A percentile compares a stretch with the other conserved stretches of the same genome.
These are phyloP conservation scores for Remorina albescens DNA, from an alignment of 2,797 vertebrate genomes.

Conservation along the genomic window DNA sequence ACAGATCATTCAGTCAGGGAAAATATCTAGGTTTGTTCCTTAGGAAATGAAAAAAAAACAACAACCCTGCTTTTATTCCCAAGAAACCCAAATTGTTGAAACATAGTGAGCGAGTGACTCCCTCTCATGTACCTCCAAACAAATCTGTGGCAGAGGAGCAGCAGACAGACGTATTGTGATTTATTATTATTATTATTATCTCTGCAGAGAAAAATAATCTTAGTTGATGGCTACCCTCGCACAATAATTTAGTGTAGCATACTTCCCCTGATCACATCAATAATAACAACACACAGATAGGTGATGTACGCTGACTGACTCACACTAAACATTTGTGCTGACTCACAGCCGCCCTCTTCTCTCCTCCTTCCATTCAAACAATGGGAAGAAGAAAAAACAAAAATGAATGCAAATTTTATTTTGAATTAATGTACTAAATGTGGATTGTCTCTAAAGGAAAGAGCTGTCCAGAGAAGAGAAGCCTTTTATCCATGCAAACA, in stretches of 20 bases:
- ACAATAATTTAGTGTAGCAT: conserved; percentile 53
- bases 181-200: conserved; percentile 57
- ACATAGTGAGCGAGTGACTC: conserved; percentile 40
- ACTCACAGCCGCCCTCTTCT: conserved; percentile 56
- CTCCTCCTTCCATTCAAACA: conserved; percentile 44
- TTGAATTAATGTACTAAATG: conserved; percentile 28
- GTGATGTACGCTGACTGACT: conserved; percentile 49
- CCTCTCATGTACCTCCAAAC: conserved; percentile 32
- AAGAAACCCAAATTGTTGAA: conserved; percentile 46
- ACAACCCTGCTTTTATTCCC: conserved; percentile 31
- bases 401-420: conserved; percentile 27
- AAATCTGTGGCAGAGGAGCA: conserved; percentile 41
- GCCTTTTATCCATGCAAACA: conserved; percentile 34
- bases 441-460: conserved; percentile 14
- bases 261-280: conserved; percentile 57
- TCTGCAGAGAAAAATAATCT: conserved; percentile 35
- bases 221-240: conserved; percentile 59
- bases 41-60: conserved; percentile 34
- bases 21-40: conserved; percentile 53
- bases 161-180: conserved; percentile 49
- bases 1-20: conserved; percentile 63
- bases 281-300: conserved; percentile 57
- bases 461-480: conserved; percentile 8
- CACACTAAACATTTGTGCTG: conserved; percentile 67
- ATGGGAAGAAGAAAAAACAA: conserved; percentile 16